Evolutionary conservation across 1,140 invertebrate genomes (phyloP).

Genomic region (Caenorhabditis remanei): DNA sequence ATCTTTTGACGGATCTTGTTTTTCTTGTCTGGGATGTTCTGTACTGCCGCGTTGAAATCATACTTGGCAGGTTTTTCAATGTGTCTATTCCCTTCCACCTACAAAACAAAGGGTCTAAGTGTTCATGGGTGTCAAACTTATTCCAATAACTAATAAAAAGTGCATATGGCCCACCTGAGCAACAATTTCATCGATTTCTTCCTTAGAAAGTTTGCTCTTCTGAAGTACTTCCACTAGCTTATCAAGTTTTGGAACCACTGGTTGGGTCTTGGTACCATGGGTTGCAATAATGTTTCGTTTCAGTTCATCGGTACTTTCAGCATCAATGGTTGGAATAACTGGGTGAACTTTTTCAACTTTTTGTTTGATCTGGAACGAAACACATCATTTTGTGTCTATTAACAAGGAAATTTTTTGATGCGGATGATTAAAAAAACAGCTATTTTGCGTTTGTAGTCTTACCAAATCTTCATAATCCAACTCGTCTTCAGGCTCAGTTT

Average conservation of each 20-base stretch:
- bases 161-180: slow-evolving; percentile 29
- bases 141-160: too few species aligned
- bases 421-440: slow-evolving; percentile 32
- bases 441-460: not conserved
- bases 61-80: slow-evolving; percentile 55
- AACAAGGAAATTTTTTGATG: not conserved
- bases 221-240: slow-evolving; percentile 61
- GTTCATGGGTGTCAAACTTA: not conserved
- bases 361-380: not conserved
- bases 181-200: slow-evolving; percentile 64
- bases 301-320: not conserved
- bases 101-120: not conserved
- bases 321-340: slow-evolving; percentile 7
- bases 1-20: slow-evolving; percentile 56
- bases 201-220: slow-evolving; percentile 62
- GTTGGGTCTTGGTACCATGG: slow-evolving; percentile 51
- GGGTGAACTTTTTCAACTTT: slow-evolving; percentile 9
- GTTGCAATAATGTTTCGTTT: slow-evolving; percentile 1
- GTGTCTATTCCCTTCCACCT: slow-evolving; percentile 56
- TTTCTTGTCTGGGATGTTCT: slow-evolving; percentile 55
- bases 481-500: slow-evolving; percentile 57
- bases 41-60: slow-evolving; percentile 55
- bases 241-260: slow-evolving; percentile 56
- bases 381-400: slow-evolving; percentile 39
- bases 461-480: slow-evolving; percentile 62